Evolutionary conservation across 2,888 invertebrate genomes (phyloP), one percentile per base, ranked within the genome.

Genomic region (Osedax frankpressi): DNA sequence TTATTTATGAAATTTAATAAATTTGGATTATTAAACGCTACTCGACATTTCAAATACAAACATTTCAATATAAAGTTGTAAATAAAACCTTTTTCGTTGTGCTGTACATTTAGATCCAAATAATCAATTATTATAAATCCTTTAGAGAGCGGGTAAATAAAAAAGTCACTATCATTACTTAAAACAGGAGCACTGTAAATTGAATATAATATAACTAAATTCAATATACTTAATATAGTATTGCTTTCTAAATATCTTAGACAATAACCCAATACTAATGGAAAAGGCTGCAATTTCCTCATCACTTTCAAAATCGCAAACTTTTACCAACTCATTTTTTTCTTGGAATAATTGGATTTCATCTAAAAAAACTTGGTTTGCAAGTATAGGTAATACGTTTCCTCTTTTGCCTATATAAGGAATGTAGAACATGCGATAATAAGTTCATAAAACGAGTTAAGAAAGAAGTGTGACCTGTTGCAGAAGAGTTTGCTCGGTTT

Each of bases 101-200:
- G 11, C 44, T 44, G 6, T 2, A 77, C 28, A 28, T 71, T 44
- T 27, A 78, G 78, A 75, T 81, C 80, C 1, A 83, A 74, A 73
- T 82, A 81, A 74, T 84, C 82, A 29, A 92, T 89, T 0, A 92
- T 92, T 77, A 96, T 90, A 78, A 92, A 93, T 0, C 86, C 86
- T 27, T 78, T 79, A 1, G 87, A 84, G 0, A 92, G 89, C 84
- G 92, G 90, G 84, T 90, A 92, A 77, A 96, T 90, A 80, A 90
- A 94, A 85, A 94, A 96, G 85, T 96, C 96, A 0, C 94, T 94
- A 84, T 96, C 96, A 78, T 90, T 91, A 80, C 93, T 94, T 2
- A 96, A 83, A 1, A 96, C 90, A 0, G 94, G 94, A 79, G 93
- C 94, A 60, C 89, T 86, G 1, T 93, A 85, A 30, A 29, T 28